Percentiles rank a stretch among this genome's conserved stretches.
Conservation (phyloP, 2,797 vertebrate species). For the Manis pentadactyla region DNA sequence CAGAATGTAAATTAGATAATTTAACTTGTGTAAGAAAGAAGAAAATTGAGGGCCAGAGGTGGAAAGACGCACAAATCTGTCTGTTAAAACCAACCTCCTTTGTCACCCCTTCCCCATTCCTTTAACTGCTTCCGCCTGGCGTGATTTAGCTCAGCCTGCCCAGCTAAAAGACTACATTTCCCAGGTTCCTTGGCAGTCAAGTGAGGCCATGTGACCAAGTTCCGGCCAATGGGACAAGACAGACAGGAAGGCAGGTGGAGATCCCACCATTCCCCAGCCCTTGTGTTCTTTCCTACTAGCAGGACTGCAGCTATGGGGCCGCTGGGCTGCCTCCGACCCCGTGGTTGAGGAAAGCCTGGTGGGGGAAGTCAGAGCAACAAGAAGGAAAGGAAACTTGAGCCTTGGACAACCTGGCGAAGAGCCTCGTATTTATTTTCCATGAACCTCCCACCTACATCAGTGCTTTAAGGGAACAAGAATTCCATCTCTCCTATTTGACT, state of each 20-base stretch:
- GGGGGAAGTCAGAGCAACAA: no score
- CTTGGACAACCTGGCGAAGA: neutral
- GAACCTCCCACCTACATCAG: neutral
- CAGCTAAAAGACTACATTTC: neutral
- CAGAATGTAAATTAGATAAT: neutral
- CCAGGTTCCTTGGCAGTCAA: constrained; percentile 2
- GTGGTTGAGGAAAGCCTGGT: neutral
- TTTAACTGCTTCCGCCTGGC: neutral
- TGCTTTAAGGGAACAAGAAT: neutral
- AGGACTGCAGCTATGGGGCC: neutral
- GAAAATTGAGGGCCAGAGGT: neutral
- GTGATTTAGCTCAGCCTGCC: neutral
- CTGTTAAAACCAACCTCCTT: neutral
- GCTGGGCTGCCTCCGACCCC: neutral
- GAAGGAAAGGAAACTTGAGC: neutral
- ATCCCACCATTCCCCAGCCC: neutral
- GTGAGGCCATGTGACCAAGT: neutral
- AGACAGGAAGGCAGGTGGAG: neutral
- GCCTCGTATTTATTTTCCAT: neutral
- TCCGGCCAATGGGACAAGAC: neutral
- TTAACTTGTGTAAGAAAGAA: neutral
- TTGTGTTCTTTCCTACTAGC: neutral
- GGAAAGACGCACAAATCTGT: neutral
- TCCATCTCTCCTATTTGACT: neutral
- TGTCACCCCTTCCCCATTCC: neutral